Evolutionary conservation across 2,113 vertebrate genomes (phyloP).

Genomic region (Choloepus hoffmanni): DNA sequence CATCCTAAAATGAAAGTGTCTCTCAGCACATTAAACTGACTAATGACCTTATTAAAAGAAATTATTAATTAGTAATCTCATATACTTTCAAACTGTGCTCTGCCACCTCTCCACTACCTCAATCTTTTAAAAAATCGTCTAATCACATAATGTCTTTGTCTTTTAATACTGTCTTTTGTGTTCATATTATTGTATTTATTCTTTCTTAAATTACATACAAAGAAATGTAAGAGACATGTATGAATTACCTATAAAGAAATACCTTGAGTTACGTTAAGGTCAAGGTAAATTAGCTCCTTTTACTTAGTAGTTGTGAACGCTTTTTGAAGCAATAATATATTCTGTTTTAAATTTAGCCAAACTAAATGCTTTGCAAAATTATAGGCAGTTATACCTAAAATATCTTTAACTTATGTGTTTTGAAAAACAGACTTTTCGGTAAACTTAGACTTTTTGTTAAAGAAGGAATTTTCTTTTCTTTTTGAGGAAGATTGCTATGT

Average conservation of each 20-base stretch:
- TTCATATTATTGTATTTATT: background rate
- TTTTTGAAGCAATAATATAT: conserved; percentile 46
- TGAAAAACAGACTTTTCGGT: background rate
- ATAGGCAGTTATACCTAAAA: background rate
- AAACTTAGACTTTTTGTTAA: background rate
- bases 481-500: conserved; percentile 51
- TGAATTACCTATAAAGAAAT: conserved; percentile 45
- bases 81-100: background rate
- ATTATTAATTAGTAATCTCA: background rate
- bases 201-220: conserved; percentile 37
- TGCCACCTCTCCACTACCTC: background rate
- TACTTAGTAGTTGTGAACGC: background rate
- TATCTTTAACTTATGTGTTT: background rate
- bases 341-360: conserved; percentile 51
- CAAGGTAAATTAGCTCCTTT: conserved; percentile 45
- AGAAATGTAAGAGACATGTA: conserved; percentile 11
- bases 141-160: conserved; percentile 24
- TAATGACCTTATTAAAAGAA: background rate
- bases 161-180: conserved; percentile 38
- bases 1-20: background rate
- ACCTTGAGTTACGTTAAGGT: conserved; percentile 13
- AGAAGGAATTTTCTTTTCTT: conserved; percentile 31
- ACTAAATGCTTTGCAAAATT: conserved; percentile 38
- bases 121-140: conserved; percentile 5
- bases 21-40: background rate